Evolutionary conservation across 64 coral and sea anemone species (phyloP).

Genomic region (Stylophora pistillata): DNA sequence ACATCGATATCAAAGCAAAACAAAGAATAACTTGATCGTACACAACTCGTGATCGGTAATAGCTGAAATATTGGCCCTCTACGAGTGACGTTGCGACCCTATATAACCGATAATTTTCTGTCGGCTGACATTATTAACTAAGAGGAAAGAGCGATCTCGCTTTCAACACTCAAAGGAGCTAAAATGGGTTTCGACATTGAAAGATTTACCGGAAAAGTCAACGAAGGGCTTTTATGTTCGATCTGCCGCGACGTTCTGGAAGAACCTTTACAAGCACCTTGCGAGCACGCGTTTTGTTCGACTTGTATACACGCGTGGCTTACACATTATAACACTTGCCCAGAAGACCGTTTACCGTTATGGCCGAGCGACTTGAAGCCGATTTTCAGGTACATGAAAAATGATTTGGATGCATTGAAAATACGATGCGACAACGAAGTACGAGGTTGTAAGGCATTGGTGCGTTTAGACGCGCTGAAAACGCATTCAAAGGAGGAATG

Average conservation of each 20-base stretch:
- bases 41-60: not conserved
- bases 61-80: slow-evolving; percentile 17
- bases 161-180: not conserved
- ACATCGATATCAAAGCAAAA: not conserved
- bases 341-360: slow-evolving; percentile 73
- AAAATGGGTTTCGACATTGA: slow-evolving; percentile 90
- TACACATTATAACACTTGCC: slow-evolving; percentile 89
- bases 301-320: slow-evolving; percentile 83
- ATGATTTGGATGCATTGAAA: slow-evolving; percentile 78
- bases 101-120: not conserved
- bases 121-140: not conserved
- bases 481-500: slow-evolving; percentile 86
- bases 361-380: slow-evolving; percentile 94
- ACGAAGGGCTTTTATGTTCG: slow-evolving; percentile 85
- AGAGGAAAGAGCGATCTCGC: slow-evolving; percentile 8
- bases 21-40: not conserved
- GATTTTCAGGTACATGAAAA: slow-evolving; percentile 96
- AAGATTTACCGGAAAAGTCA: slow-evolving; percentile 79
- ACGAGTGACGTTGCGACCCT: not conserved
- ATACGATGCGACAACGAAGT: slow-evolving; percentile 86
- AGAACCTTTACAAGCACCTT: slow-evolving; percentile 81
- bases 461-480: slow-evolving; percentile 58
- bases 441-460: slow-evolving; percentile 70
- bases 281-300: slow-evolving; percentile 86
- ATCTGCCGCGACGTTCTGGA: slow-evolving; percentile 94